Percentiles rank a stretch among this genome's conserved stretches.
phyloP scores from a whole-genome alignment of 2,113 vertebrate genomes.

The Brienomyrus brachyistius region DNA sequence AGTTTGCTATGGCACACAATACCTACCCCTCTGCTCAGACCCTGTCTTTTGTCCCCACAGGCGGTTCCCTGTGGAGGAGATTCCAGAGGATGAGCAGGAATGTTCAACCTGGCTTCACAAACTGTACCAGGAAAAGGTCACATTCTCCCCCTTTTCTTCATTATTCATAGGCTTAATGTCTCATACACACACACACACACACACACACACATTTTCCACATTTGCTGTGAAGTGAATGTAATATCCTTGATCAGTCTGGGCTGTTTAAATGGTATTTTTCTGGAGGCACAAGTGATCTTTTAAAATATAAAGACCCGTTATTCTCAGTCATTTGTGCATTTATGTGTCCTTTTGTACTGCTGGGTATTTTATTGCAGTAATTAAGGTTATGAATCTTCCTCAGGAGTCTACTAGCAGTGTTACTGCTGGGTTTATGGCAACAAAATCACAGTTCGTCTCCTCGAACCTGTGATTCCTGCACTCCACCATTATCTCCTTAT shows the following conservation, averaged over 20 bases:
- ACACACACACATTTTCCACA: neutral
- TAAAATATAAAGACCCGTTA: neutral
- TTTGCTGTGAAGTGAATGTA: neutral
- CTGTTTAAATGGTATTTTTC: neutral
- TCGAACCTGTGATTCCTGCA: neutral
- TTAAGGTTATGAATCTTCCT: neutral
- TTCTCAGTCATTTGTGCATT: neutral
- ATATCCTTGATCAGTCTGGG: neutral
- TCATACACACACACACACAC: neutral
- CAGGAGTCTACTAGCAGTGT: neutral
- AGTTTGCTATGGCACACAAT: too few species aligned
- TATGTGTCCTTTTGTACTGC: neutral
- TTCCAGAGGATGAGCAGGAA: slow-evolving; percentile 82
- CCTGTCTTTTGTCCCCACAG: slow-evolving; percentile 47
- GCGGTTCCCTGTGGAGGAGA: slow-evolving; percentile 85
- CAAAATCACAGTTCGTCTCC: neutral
- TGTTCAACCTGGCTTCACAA: slow-evolving; percentile 92
- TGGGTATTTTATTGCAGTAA: neutral
- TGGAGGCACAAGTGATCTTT: neutral
- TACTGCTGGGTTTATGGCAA: neutral
- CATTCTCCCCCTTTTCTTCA: neutral
- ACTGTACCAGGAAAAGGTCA: slow-evolving; percentile 96
- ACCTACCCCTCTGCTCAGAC: neutral
- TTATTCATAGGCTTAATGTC: neutral
- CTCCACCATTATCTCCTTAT: neutral